A percentile compares a stretch with the other conserved stretches of the same genome.
Evolutionary conservation across 2,797 vertebrate species (phyloP).

Genomic region (Hypotaenidia okinawae): DNA sequence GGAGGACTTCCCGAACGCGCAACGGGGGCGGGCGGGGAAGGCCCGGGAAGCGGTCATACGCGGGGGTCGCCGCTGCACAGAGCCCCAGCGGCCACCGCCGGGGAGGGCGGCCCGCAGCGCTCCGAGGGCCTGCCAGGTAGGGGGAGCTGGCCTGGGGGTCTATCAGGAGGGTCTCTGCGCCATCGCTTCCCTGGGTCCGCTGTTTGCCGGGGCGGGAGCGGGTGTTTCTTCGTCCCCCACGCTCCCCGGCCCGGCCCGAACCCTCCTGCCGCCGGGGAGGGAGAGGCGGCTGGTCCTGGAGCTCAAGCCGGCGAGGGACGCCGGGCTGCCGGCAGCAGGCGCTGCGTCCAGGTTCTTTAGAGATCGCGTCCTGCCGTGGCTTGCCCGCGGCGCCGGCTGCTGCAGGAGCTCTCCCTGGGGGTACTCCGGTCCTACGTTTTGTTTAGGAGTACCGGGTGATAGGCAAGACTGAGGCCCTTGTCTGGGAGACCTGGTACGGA

Average conservation of each 20-base stretch:
- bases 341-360: rapidly evolving
- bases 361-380: rapidly evolving
- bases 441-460: neutral
- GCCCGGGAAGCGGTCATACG: too few relatives aligned
- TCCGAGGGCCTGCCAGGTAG: neutral
- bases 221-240: neutral
- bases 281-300: neutral
- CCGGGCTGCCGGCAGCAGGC: neutral
- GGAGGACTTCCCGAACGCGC: neutral
- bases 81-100: too few relatives aligned
- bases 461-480: rapidly evolving
- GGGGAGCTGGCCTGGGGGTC: too few relatives aligned
- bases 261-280: too few relatives aligned
- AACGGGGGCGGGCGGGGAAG: too few relatives aligned
- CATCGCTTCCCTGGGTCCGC: too few relatives aligned
- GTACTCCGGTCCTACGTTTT: rapidly evolving
- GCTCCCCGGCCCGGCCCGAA: too few relatives aligned
- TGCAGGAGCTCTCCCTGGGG: rapidly evolving
- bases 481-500: neutral
- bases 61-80: neutral
- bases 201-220: neutral
- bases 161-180: neutral
- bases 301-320: neutral
- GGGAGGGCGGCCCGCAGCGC: too few relatives aligned
- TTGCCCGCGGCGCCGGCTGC: rapidly evolving